A percentile compares a stretch with the other conserved stretches of the same genome.
Evolutionary conservation across 2,888 invertebrate genomes (phyloP).

Genomic region (Dryadula phaetusa): DNA sequence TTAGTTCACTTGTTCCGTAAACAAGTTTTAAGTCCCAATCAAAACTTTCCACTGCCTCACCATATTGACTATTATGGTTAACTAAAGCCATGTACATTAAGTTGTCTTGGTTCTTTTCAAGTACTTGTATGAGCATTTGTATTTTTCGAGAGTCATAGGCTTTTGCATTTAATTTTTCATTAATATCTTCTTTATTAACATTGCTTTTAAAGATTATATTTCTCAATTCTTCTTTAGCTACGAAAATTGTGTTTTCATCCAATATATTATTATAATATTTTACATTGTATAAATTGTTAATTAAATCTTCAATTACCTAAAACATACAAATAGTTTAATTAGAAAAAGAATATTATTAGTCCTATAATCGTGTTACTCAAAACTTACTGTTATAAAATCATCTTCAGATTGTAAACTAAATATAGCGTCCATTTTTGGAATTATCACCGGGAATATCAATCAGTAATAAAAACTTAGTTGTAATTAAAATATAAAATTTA

Average conservation of each 20-base stretch:
- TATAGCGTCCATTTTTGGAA: conserved; percentile 32
- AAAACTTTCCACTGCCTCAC: conserved; percentile 59
- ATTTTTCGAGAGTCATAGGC: conserved; percentile 54
- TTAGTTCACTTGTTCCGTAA: conserved; percentile 66
- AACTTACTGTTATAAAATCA: conserved; percentile 55
- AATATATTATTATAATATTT: conserved; percentile 17
- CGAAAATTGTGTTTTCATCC: conserved; percentile 34
- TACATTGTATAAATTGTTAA: conserved; percentile 52
- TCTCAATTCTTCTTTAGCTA: conserved; percentile 56
- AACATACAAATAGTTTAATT: conserved; percentile 43
- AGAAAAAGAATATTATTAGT: neutral
- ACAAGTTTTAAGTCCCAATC: conserved; percentile 67
- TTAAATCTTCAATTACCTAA: conserved; percentile 54
- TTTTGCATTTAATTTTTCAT: conserved; percentile 48
- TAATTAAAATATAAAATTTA: neutral
- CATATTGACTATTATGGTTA: conserved; percentile 57
- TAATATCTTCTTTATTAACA: conserved; percentile 53
- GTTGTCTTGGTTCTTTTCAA: conserved; percentile 55
- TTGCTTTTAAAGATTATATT: conserved; percentile 53
- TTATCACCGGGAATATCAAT: neutral
- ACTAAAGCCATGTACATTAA: conserved; percentile 56
- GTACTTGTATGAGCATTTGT: conserved; percentile 47
- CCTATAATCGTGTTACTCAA: neutral
- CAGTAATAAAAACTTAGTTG: neutral
- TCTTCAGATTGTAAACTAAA: conserved; percentile 36